Evolutionary conservation across 2,888 invertebrate genomes (phyloP), one percentile per base, ranked within the genome.

Genomic region (Zygogramma bicolorata): DNA sequence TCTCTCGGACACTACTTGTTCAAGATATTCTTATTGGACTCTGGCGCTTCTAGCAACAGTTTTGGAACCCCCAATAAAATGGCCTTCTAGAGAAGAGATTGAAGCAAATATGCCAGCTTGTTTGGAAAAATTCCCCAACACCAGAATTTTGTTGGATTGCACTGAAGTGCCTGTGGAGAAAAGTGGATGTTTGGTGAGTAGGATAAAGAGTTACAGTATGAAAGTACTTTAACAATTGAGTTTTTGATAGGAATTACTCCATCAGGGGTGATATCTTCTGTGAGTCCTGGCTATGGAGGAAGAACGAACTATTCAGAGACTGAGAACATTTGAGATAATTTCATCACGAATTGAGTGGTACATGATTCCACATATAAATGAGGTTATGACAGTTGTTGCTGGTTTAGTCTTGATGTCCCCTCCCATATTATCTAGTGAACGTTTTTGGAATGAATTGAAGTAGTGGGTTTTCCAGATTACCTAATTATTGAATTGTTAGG

Each of bases 141-240:
- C 29, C 5, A 65, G 68, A 57, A 25, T 71, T 5, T 57, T 71
- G 3, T 10, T 71, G 13, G 68, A 71, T 34, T 71, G 68, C 22
- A 71, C 68, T n/a, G 68, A 71, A 18, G 27, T 71, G 2, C 5
- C 13, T 3, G 18, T 67, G 10, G 53, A 62, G 46, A 46, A 38
- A 53, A 27, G 49, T 10, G 38, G 38, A 8, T n/a, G 13, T 10
- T 22, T 18, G n/a, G 15, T 6, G 8, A 20, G 38, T 3, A 60
- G n/a, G 38, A 20, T 60, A 2, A 34, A 22, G 7, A 20, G 20
- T n/a, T 67, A 53, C 38, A 60, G 25, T 68, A 68, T 38, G 62
- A 71, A 31, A 22, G 15, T 15, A 59, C 10, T 10, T 29, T 38
- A 22, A 61, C 67, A 3, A 15, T 71, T 0, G 68, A 71, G 18